These are phyloP conservation scores for Oscheius sp. DNA, from an alignment of 2,888 invertebrate genomes.

Conservation along the genomic window DNA sequence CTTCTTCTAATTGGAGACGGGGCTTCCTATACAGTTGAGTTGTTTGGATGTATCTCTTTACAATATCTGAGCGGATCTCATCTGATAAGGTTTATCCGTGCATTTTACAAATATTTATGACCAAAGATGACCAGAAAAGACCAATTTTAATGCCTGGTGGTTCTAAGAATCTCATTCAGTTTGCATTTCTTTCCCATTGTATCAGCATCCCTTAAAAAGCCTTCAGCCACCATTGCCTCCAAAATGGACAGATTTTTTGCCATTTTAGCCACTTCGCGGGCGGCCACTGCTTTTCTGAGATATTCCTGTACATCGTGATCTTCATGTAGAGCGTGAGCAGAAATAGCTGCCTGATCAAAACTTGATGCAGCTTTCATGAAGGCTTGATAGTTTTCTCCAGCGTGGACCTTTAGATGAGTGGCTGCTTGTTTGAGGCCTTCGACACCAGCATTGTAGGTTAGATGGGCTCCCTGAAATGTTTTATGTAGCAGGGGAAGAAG, in stretches of 20 bases:
- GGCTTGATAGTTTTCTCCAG: slow-evolving; percentile 5
- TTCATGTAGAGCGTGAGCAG: background rate
- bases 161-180: slow-evolving; percentile 3
- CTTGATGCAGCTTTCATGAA: background rate
- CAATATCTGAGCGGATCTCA: too few species aligned
- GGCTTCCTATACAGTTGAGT: too few species aligned
- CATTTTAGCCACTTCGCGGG: slow-evolving; percentile 1
- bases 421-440: background rate
- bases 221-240: slow-evolving; percentile 2
- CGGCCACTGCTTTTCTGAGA: background rate
- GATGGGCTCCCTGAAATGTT: slow-evolving; percentile 10
- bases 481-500: too few species aligned
- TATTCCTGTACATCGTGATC: background rate
- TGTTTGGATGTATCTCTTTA: too few species aligned
- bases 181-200: background rate
- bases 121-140: background rate
- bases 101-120: background rate
- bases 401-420: background rate
- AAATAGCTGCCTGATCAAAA: slow-evolving; percentile 21
- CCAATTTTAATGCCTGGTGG: background rate
- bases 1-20: too few species aligned
- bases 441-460: background rate
- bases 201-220: slow-evolving; percentile 14
- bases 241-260: slow-evolving; percentile 1
- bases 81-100: background rate